phyloP scores from a whole-genome alignment of 2,113 vertebrate species.

The Struthio camelus region DNA sequence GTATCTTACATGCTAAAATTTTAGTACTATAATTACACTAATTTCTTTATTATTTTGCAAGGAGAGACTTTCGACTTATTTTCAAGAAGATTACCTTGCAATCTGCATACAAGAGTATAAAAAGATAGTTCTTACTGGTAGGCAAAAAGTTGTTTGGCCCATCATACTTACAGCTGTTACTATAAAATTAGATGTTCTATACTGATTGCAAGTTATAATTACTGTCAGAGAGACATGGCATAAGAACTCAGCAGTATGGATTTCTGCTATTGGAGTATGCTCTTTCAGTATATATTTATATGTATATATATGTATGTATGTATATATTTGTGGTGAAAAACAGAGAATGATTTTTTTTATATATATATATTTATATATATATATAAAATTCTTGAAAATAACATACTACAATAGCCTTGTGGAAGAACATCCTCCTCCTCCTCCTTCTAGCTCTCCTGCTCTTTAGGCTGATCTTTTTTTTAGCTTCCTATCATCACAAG shows the following conservation, averaged over 20 bases:
- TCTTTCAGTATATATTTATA: background rate
- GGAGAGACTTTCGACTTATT: background rate
- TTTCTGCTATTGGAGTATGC: background rate
- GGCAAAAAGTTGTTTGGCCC: background rate
- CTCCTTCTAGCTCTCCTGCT: background rate
- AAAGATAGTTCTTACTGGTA: background rate
- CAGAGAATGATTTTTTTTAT: background rate
- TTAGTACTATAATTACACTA: background rate
- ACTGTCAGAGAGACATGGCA: background rate
- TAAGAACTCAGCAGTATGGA: background rate
- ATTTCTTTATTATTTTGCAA: background rate
- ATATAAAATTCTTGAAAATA: background rate
- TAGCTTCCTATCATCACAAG: background rate
- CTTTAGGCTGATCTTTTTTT: background rate
- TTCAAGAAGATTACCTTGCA: slow-evolving; percentile 11
- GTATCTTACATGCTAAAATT: background rate
- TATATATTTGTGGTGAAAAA: background rate
- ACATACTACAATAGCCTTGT: background rate
- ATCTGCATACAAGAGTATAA: background rate
- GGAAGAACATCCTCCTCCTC: background rate
- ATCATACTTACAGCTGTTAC: slow-evolving; percentile 3
- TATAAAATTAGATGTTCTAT: slow-evolving; percentile 20
- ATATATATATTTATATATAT: background rate
- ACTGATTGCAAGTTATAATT: slow-evolving; percentile 8
- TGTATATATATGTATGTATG: background rate